These are phyloP conservation scores for Apodemia mormo DNA, from an alignment of 2,888 invertebrate genomes.

Conservation along the genomic window DNA sequence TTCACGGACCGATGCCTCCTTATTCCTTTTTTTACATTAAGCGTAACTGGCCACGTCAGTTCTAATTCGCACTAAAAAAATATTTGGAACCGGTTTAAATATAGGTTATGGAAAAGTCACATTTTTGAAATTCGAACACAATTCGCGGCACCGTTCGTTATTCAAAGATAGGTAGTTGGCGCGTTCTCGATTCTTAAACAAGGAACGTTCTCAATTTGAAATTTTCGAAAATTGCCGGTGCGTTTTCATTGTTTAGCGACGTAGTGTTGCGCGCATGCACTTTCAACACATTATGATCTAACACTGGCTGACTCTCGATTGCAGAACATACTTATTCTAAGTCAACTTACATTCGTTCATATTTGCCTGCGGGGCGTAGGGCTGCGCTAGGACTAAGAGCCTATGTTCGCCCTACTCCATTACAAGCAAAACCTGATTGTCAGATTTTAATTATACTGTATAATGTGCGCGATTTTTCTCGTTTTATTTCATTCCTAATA, in stretches of 20 bases:
- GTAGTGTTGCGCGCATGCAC: slow-evolving; percentile 74
- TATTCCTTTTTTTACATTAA: slow-evolving; percentile 25
- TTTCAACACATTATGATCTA: slow-evolving; percentile 82
- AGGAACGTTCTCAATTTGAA: slow-evolving; percentile 40
- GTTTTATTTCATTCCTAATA: neutral
- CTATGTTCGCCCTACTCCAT: slow-evolving; percentile 24
- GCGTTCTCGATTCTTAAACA: slow-evolving; percentile 42
- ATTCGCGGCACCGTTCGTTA: slow-evolving; percentile 26
- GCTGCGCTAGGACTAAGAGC: slow-evolving; percentile 69
- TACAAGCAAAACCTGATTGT: neutral
- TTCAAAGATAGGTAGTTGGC: slow-evolving; percentile 39
- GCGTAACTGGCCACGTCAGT: slow-evolving; percentile 30
- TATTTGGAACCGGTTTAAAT: slow-evolving; percentile 26
- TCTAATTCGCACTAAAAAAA: slow-evolving; percentile 18
- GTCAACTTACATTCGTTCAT: slow-evolving; percentile 83
- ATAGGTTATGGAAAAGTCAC: slow-evolving; percentile 45
- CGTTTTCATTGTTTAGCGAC: slow-evolving; percentile 67
- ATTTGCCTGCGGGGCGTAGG: slow-evolving; percentile 81
- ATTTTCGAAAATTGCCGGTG: slow-evolving; percentile 51
- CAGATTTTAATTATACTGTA: no score
- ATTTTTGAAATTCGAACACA: slow-evolving; percentile 49
- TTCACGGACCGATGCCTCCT: slow-evolving; percentile 51
- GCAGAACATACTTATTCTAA: slow-evolving; percentile 82
- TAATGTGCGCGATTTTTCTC: neutral
- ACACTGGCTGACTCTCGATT: slow-evolving; percentile 80